Evolutionary conservation across 2,113 vertebrate genomes (phyloP).

Genomic region (Plotosus lineatus): DNA sequence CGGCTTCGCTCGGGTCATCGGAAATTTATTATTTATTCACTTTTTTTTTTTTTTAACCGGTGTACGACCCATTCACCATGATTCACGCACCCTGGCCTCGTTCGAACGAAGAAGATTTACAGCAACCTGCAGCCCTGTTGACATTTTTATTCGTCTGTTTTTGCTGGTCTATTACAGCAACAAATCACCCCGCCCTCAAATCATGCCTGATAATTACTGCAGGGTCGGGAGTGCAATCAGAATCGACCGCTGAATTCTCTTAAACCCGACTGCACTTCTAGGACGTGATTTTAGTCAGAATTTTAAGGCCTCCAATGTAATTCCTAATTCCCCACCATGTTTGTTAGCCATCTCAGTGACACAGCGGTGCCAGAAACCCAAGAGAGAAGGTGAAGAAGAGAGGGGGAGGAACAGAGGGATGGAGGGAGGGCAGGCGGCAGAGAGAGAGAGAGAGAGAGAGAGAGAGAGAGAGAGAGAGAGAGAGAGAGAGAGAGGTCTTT

Average conservation of each 20-base stretch:
- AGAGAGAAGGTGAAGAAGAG: slow-evolving; percentile 19
- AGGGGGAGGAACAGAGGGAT: slow-evolving; percentile 1
- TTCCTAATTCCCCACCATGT: neutral
- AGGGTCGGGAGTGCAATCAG: slow-evolving; percentile 68
- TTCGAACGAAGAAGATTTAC: slow-evolving; percentile 47
- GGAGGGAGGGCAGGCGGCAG: neutral
- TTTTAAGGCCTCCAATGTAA: neutral
- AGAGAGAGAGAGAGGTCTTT: slow-evolving; percentile 47
- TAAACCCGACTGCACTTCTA: neutral
- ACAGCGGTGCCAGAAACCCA: slow-evolving; percentile 31
- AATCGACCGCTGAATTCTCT: slow-evolving; percentile 62
- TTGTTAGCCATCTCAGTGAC: slow-evolving; percentile 19
- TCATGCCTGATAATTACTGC: slow-evolving; percentile 72
- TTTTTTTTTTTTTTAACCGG: slow-evolving; percentile 9
- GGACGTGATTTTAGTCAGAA: neutral
- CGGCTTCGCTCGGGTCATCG: slow-evolving; percentile 26
- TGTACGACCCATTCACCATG: neutral
- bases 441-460: slow-evolving; percentile 13
- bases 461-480: neutral
- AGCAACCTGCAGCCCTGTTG: slow-evolving; percentile 40
- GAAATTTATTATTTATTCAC: slow-evolving; percentile 21
- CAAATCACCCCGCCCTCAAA: slow-evolving; percentile 72
- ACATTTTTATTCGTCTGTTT: slow-evolving; percentile 59
- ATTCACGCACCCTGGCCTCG: slow-evolving; percentile 7
- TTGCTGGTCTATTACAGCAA: slow-evolving; percentile 53